These are phyloP conservation scores for Sipunculus nudus DNA, from an alignment of 2,888 invertebrate species.

Conservation along the genomic window DNA sequence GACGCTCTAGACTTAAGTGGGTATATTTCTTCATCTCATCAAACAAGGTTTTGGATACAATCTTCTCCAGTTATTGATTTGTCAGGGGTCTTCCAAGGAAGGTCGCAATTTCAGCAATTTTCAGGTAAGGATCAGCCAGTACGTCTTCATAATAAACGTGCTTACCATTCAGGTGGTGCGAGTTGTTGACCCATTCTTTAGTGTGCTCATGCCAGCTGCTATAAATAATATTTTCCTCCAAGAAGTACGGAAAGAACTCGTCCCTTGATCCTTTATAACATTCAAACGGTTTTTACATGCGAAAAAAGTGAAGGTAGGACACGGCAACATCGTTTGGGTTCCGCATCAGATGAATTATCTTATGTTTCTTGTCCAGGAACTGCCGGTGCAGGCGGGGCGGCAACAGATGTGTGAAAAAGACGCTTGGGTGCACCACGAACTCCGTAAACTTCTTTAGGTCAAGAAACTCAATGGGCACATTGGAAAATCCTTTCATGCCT, in stretches of 20 bases:
- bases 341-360: too few relatives aligned
- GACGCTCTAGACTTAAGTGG: too few relatives aligned
- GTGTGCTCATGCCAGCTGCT: constrained; percentile 15
- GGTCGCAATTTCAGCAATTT: constrained; percentile 15
- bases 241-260: constrained; percentile 19
- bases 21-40: constrained; percentile 18
- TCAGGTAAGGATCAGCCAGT: constrained; percentile 11
- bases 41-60: constrained; percentile 10
- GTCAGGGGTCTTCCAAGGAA: constrained; percentile 16
- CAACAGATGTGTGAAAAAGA: too few relatives aligned
- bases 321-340: constrained; percentile 28
- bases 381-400: too few relatives aligned
- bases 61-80: constrained; percentile 1
- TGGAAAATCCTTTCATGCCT: too few relatives aligned
- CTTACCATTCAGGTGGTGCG: constrained; percentile 1
- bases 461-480: too few relatives aligned
- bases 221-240: constrained; percentile 1
- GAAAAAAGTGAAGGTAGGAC: constrained; percentile 26
- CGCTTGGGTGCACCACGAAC: too few relatives aligned
- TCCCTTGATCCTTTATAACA: constrained; percentile 12
- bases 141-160: constrained; percentile 23
- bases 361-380: too few relatives aligned
- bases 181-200: constrained; percentile 19
- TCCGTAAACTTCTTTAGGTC: too few relatives aligned
- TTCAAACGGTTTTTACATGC: constrained; percentile 5